These are phyloP conservation scores for Pharmacophagus antenor DNA, from an alignment of 2,888 invertebrate genomes.

Conservation along the genomic window DNA sequence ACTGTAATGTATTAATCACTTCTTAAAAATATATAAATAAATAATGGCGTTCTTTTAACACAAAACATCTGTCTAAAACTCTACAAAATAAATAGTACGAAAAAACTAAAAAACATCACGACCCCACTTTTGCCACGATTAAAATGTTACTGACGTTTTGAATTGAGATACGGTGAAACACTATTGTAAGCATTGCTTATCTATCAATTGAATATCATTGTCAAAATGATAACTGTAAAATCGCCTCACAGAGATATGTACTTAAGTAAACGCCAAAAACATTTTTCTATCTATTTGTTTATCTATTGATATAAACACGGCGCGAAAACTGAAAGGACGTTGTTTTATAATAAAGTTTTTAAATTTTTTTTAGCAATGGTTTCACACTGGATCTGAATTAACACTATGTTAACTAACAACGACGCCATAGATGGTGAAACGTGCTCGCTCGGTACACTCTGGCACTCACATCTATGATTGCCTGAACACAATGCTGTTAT, in stretches of 20 bases:
- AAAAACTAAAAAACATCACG: too few species aligned
- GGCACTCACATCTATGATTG: too few species aligned
- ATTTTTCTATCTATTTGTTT: neutral
- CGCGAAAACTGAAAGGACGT: neutral
- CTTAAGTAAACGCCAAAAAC: neutral
- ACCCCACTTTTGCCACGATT: neutral
- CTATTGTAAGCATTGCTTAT: neutral
- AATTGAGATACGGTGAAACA: neutral
- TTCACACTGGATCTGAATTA: too few species aligned
- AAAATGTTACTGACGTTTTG: neutral
- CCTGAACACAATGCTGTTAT: too few species aligned
- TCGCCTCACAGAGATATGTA: neutral
- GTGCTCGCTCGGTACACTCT: too few species aligned
- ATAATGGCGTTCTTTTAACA: neutral
- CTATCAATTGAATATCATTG: neutral
- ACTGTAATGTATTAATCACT: neutral
- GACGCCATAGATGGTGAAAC: too few species aligned
- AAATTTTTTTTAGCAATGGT: too few species aligned
- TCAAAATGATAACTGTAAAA: neutral
- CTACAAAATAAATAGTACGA: too few species aligned
- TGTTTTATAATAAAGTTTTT: neutral
- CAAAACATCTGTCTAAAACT: neutral
- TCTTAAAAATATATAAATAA: neutral
- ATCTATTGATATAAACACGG: neutral
- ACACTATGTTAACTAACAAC: too few species aligned